Evolutionary conservation across 1,140 invertebrate genomes (phyloP).

Genomic region (Whitmania pigra): DNA sequence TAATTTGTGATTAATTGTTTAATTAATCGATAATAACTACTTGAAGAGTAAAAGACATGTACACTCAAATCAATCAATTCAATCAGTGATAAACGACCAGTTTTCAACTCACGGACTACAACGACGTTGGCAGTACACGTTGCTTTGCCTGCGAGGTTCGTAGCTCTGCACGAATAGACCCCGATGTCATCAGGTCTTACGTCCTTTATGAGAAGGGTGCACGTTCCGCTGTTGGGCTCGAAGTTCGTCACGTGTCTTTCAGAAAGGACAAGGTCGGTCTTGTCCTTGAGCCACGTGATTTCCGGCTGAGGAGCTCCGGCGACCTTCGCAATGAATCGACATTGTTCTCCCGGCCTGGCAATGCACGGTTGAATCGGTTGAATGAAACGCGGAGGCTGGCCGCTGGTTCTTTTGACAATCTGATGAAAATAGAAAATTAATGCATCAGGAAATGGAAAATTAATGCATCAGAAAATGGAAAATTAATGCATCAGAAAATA

Average conservation of each 20-base stretch:
- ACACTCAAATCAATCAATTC: not conserved
- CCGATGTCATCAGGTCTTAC: conserved; percentile 78
- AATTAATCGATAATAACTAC: not conserved
- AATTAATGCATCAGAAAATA: too few species aligned
- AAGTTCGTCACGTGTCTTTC: conserved; percentile 13
- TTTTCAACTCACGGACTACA: conserved; percentile 43
- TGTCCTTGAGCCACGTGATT: conserved; percentile 29
- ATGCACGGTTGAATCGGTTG: conserved; percentile 85
- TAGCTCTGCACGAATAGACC: conserved; percentile 80
- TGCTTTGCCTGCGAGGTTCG: conserved; percentile 73
- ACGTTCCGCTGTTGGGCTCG: conserved; percentile 19
- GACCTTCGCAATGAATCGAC: conserved; percentile 57
- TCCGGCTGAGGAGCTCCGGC: conserved; percentile 26
- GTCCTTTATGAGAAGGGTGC: conserved; percentile 59
- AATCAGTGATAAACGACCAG: not conserved
- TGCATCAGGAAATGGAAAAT: too few species aligned
- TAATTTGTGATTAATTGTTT: not conserved
- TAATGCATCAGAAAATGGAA: too few species aligned
- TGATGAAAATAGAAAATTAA: not conserved
- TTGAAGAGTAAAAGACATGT: not conserved
- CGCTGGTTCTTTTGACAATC: conserved; percentile 23
- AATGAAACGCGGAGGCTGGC: conserved; percentile 67
- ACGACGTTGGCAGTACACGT: conserved; percentile 78
- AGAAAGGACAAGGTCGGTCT: conserved; percentile 16
- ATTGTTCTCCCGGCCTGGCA: conserved; percentile 66